phyloP scores from a whole-genome alignment of 2,888 invertebrate genomes.

The Chrysopilus asiliformis region DNA sequence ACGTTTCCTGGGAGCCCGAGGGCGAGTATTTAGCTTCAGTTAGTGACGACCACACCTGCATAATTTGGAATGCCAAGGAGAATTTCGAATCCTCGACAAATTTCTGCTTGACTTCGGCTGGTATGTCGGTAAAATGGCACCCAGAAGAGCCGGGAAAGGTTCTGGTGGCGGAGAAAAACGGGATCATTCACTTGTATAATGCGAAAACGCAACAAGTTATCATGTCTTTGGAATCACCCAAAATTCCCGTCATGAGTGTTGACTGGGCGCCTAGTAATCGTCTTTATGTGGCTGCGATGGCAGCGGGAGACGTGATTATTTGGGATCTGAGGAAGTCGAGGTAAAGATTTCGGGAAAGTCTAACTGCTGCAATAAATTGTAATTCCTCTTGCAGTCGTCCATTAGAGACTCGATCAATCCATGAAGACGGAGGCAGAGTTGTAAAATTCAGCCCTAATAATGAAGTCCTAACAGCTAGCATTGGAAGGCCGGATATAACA shows the following conservation, averaged over 20 bases:
- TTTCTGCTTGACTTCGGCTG: conserved; percentile 52
- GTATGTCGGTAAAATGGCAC: conserved; percentile 55
- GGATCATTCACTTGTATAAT: conserved; percentile 60
- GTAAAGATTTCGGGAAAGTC: conserved; percentile 1
- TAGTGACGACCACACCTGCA: conserved; percentile 62
- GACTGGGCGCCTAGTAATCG: conserved; percentile 57
- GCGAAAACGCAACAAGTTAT: conserved; percentile 50
- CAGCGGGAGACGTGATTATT: conserved; percentile 52
- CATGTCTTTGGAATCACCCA: conserved; percentile 48
- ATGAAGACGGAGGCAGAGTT: conserved; percentile 47
- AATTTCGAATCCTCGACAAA: conserved; percentile 41
- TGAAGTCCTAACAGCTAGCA: conserved; percentile 49
- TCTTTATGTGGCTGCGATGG: conserved; percentile 44
- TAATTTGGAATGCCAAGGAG: conserved; percentile 46
- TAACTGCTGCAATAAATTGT: no score
- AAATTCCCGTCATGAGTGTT: conserved; percentile 47
- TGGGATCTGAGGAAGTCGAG: no score
- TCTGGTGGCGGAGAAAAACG: conserved; percentile 60
- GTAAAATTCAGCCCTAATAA: conserved; percentile 49
- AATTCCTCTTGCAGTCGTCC: no score
- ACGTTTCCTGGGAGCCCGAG: no score
- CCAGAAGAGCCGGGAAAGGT: conserved; percentile 54
- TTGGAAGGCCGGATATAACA: conserved; percentile 50
- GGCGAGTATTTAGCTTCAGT: no score
- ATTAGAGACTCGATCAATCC: conserved; percentile 43